Percentiles rank a stretch among this genome's conserved stretches.
These are phyloP conservation scores for Ptychoptera albimana DNA, from an alignment of 2,888 invertebrate genomes.

Conservation along the genomic window DNA sequence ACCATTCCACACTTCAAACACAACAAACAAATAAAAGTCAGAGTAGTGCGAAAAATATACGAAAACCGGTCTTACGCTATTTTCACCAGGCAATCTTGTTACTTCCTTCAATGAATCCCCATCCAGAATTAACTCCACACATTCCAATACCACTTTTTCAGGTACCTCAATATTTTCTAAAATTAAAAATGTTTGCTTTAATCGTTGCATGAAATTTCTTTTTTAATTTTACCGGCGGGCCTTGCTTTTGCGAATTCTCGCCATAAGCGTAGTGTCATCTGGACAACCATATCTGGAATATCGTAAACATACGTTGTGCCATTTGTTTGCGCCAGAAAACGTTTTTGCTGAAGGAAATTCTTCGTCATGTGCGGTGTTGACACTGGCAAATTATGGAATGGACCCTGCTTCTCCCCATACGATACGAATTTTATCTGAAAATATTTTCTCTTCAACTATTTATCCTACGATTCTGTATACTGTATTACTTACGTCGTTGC, in stretches of 20 bases:
- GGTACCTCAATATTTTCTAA: conserved; percentile 40
- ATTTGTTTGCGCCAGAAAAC: conserved; percentile 41
- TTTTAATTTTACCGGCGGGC: conserved; percentile 27
- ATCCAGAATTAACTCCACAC: conserved; percentile 72
- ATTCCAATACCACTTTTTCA: conserved; percentile 56
- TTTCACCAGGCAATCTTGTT: conserved; percentile 86
- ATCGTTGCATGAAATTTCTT: no score
- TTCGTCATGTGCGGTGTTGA: conserved; percentile 94
- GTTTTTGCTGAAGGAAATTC: conserved; percentile 90
- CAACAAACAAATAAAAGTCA: conserved; percentile 10
- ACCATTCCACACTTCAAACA: conserved; percentile 74
- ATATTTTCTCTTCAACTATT: background rate
- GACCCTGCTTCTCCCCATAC: conserved; percentile 73
- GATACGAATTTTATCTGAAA: conserved; percentile 79
- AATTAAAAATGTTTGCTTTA: no score
- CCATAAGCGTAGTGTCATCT: conserved; percentile 78
- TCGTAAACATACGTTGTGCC: conserved; percentile 63
- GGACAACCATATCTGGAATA: conserved; percentile 94
- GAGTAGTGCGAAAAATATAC: background rate
- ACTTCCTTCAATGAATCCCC: conserved; percentile 60
- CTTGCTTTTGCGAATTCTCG: conserved; percentile 60
- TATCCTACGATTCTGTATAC: no score
- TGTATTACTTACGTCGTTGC: conserved; percentile 48
- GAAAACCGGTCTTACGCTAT: conserved; percentile 47
- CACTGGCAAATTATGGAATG: conserved; percentile 83